phyloP scores from a whole-genome alignment of 2,888 invertebrate genomes.

The Liposcelis brunnea region DNA sequence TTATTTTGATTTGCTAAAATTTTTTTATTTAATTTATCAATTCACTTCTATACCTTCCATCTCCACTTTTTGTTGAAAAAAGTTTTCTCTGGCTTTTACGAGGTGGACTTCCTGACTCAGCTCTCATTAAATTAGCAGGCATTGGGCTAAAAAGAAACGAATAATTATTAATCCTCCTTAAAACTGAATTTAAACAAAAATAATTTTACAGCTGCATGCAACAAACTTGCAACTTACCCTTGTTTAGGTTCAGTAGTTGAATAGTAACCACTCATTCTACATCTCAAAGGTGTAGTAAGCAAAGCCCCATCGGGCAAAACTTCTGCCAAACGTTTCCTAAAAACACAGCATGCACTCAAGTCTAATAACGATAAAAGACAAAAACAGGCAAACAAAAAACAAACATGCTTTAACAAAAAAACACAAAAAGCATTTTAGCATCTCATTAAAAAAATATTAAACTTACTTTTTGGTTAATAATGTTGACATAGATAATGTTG shows the following conservation, averaged over 20 bases:
- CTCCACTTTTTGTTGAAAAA: slow-evolving; percentile 5
- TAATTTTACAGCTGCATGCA: too few species aligned
- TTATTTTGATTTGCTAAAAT: too few species aligned
- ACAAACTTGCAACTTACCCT: not conserved
- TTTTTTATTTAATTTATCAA: too few species aligned
- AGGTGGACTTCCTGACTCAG: not conserved
- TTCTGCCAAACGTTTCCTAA: slow-evolving; percentile 12
- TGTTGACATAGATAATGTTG: slow-evolving; percentile 24
- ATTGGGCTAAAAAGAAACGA: too few species aligned
- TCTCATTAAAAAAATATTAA: not conserved
- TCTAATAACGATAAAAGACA: slow-evolving; percentile 15
- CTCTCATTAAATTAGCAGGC: too few species aligned
- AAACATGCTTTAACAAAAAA: slow-evolving; percentile 15
- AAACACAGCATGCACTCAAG: too few species aligned
- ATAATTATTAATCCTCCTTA: too few species aligned
- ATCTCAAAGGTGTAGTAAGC: not conserved
- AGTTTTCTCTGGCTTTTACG: slow-evolving; percentile 4
- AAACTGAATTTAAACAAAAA: too few species aligned
- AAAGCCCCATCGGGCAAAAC: not conserved
- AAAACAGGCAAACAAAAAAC: too few species aligned
- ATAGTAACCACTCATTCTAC: slow-evolving; percentile 4
- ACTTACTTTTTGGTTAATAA: slow-evolving; percentile 43
- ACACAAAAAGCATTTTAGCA: too few species aligned
- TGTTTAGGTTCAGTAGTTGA: too few species aligned
- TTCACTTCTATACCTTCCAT: slow-evolving; percentile 3